Conservation (phyloP, 2,113 vertebrate genomes). For the Heterocephalus glaber region DNA sequence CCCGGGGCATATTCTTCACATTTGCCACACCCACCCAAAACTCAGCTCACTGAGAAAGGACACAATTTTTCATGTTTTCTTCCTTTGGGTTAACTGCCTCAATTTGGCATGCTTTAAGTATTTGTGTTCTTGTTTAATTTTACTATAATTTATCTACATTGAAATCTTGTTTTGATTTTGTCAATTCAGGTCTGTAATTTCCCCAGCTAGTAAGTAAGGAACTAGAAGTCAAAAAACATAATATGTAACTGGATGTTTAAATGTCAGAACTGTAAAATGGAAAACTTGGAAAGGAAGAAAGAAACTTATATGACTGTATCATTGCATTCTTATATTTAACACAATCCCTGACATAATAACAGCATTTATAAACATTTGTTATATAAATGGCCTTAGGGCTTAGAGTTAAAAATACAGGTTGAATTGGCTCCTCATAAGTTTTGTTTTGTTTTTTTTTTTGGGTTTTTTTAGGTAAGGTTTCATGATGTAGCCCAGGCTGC, state of each 20-base stretch:
- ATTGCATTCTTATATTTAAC: background rate
- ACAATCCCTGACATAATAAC: background rate
- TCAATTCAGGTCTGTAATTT: background rate
- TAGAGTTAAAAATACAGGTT: background rate
- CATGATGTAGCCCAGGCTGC: background rate
- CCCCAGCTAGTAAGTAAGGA: background rate
- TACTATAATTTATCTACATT: background rate
- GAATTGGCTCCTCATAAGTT: background rate
- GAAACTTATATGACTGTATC: background rate
- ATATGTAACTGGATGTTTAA: background rate
- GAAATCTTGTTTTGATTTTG: background rate
- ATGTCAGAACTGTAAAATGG: background rate
- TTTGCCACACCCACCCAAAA: background rate
- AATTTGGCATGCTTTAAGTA: background rate
- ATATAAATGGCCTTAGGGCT: background rate
- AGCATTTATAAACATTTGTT: conserved; percentile 21
- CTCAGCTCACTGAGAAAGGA: background rate
- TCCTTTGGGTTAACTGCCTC: background rate
- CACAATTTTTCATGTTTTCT: background rate
- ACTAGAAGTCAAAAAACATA: background rate
- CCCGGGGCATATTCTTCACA: background rate
- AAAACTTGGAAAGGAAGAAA: background rate
- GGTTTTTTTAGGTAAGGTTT: background rate
- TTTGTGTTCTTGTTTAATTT: background rate
- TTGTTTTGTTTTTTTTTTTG: background rate